These are phyloP conservation scores for Tor tambroides DNA, from an alignment of 2,113 vertebrate species.

Conservation along the genomic window DNA sequence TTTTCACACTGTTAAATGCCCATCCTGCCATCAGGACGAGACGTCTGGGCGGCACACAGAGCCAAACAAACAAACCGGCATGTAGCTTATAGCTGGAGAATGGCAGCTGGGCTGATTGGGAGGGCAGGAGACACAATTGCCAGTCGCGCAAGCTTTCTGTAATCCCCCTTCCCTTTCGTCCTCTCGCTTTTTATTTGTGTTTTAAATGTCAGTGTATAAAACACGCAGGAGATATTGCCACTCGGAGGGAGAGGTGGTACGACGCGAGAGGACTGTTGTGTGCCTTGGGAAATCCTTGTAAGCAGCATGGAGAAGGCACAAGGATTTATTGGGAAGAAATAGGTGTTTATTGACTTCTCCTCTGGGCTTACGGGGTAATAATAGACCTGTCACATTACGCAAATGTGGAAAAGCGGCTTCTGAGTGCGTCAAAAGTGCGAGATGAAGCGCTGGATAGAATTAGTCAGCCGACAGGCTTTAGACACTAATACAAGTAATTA, in stretches of 20 bases:
- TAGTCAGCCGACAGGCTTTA: conserved; percentile 81
- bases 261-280: conserved; percentile 70
- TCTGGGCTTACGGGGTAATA: conserved; percentile 83
- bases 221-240: conserved; percentile 70
- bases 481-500: conserved; percentile 83
- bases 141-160: conserved; percentile 67
- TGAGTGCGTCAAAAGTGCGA: conserved; percentile 57
- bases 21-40: conserved; percentile 36
- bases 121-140: conserved; percentile 67
- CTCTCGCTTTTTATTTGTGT: conserved; percentile 79
- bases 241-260: conserved; percentile 56
- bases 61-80: conserved; percentile 50
- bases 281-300: conserved; percentile 76
- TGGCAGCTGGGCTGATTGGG: conserved; percentile 46
- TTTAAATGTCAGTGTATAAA: conserved; percentile 83
- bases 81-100: conserved; percentile 31
- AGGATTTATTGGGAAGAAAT: conserved; percentile 81
- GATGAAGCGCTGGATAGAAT: conserved; percentile 75
- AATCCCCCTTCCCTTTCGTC: conserved; percentile 75
- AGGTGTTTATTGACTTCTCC: conserved; percentile 84
- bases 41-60: conserved; percentile 21
- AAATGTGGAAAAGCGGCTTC: conserved; percentile 79
- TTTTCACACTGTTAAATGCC: conserved; percentile 43
- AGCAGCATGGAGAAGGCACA: conserved; percentile 71
- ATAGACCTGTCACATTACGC: conserved; percentile 86